Conservation (phyloP, 2,797 vertebrate genomes). For the Prionace glauca region DNA sequence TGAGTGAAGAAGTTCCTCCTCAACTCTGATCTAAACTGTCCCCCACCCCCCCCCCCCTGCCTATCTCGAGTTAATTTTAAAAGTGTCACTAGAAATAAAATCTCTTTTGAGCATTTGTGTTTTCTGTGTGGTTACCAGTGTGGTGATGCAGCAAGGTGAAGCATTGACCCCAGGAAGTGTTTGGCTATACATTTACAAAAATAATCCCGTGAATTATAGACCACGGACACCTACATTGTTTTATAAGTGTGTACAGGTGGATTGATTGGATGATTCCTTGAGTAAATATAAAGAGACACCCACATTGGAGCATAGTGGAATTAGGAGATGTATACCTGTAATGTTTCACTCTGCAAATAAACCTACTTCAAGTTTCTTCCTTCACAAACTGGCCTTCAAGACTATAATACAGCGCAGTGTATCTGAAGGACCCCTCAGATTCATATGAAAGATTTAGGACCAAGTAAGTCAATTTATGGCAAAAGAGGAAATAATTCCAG, state of each 20-base stretch:
- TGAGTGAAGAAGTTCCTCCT: too few relatives aligned
- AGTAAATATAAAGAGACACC: neutral
- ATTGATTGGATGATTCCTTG: neutral
- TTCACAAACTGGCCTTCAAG: neutral
- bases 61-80: neutral
- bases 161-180: neutral
- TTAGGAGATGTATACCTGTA: neutral
- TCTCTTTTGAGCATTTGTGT: neutral
- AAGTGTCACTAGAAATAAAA: neutral
- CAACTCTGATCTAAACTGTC: too few relatives aligned
- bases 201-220: neutral
- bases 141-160: neutral
- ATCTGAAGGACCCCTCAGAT: neutral
- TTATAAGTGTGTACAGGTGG: neutral
- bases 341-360: neutral
- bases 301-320: neutral
- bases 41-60: too few relatives aligned
- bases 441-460: neutral
- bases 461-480: neutral
- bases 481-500: neutral
- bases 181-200: neutral
- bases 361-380: neutral
- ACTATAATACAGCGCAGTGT: neutral
- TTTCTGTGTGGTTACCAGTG: neutral
- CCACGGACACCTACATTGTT: neutral